These are phyloP conservation scores for Ennomos fuscantarius DNA, from an alignment of 2,888 invertebrate genomes.

Conservation along the genomic window DNA sequence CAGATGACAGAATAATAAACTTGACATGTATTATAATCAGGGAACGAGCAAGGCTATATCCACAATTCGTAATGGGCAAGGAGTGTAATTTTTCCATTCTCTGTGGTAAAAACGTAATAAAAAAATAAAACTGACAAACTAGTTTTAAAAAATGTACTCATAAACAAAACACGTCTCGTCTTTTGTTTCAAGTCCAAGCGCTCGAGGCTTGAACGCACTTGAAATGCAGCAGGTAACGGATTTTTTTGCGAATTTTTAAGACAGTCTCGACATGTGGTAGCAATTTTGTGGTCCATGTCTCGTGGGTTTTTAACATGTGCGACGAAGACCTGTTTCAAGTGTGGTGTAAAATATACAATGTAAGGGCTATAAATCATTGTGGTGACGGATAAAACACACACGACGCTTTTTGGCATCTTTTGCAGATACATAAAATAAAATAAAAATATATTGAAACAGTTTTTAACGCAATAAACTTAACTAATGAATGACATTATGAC, in stretches of 20 bases:
- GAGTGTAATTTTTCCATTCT: too few relatives aligned
- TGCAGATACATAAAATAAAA: neutral
- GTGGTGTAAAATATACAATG: conserved; percentile 33
- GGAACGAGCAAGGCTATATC: too few relatives aligned
- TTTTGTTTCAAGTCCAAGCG: conserved; percentile 28
- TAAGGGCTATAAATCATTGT: conserved; percentile 33
- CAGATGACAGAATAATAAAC: too few relatives aligned
- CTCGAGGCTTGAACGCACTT: conserved; percentile 45
- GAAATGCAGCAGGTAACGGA: conserved; percentile 51
- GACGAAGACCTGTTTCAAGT: conserved; percentile 36
- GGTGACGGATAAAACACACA: conserved; percentile 38
- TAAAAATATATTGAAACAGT: neutral
- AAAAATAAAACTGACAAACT: too few relatives aligned
- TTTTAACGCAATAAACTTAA: too few relatives aligned
- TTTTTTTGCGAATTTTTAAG: conserved; percentile 47
- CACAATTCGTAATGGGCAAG: too few relatives aligned
- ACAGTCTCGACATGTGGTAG: conserved; percentile 55
- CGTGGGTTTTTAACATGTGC: conserved; percentile 58
- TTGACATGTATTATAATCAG: too few relatives aligned
- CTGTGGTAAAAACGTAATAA: too few relatives aligned
- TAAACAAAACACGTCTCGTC: conserved; percentile 9
- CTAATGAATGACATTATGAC: too few relatives aligned
- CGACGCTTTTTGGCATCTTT: conserved; percentile 23
- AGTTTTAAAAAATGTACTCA: neutral
- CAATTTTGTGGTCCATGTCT: conserved; percentile 59